Conservation (phyloP, 2,888 invertebrate species). For the Nymphalis urticae region DNA sequence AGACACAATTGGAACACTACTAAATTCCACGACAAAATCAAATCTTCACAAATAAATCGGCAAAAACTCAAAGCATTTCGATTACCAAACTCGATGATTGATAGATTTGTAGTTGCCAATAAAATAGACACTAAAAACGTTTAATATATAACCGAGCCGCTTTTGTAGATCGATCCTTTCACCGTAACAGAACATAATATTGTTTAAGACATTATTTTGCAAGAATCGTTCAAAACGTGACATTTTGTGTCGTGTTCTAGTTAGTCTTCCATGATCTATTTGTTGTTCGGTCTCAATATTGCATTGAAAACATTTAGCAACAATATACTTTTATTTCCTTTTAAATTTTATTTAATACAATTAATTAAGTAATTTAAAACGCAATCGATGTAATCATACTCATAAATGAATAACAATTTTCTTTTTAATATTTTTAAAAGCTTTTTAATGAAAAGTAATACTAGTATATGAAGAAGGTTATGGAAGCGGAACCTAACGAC, state of each 20-base stretch:
- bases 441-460: background rate
- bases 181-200: conserved; percentile 34
- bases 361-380: too few relatives aligned
- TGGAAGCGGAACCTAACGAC: conserved; percentile 43
- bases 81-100: background rate
- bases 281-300: conserved; percentile 22
- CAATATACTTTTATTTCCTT: background rate
- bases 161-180: conserved; percentile 29
- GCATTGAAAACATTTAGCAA: conserved; percentile 14
- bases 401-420: background rate
- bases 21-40: background rate
- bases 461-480: conserved; percentile 6
- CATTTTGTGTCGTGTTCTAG: conserved; percentile 37
- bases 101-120: background rate
- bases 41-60: background rate
- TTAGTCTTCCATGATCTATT: conserved; percentile 35
- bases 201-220: conserved; percentile 34
- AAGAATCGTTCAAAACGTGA: conserved; percentile 37
- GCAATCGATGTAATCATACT: too few relatives aligned
- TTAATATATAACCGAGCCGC: background rate
- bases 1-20: background rate
- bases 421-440: background rate
- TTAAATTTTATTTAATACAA: background rate
- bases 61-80: background rate
- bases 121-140: background rate